These are phyloP conservation scores for Neomonachus schauinslandi DNA, from an alignment of 2,113 vertebrate genomes.

Conservation along the genomic window DNA sequence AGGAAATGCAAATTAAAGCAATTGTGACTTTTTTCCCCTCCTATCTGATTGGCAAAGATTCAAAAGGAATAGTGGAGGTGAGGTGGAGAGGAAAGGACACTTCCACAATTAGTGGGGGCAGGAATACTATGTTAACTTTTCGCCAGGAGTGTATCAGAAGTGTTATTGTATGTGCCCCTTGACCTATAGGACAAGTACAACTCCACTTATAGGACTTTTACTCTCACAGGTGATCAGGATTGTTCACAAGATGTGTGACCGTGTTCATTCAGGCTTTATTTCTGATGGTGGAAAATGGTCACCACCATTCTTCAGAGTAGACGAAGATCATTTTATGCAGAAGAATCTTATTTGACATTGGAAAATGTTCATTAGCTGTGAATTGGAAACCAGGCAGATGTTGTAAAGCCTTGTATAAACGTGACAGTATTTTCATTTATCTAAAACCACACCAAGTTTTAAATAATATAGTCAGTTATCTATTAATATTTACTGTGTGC, in stretches of 20 bases:
- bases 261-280: background rate
- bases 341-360: slow-evolving; percentile 12
- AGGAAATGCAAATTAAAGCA: slow-evolving; percentile 49
- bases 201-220: background rate
- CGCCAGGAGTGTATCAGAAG: background rate
- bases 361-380: background rate
- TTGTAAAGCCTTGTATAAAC: slow-evolving; percentile 31
- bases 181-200: background rate
- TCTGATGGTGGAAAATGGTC: background rate
- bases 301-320: background rate
- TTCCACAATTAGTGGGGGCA: background rate
- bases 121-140: background rate
- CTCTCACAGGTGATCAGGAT: background rate
- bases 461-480: background rate
- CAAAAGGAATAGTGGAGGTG: slow-evolving; percentile 16
- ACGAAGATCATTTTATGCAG: background rate
- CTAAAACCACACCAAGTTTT: slow-evolving; percentile 19
- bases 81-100: background rate
- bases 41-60: slow-evolving; percentile 37
- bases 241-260: background rate
- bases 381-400: slow-evolving; percentile 43
- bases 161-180: background rate
- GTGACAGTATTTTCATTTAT: slow-evolving; percentile 48
- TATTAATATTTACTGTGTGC: background rate
- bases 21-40: background rate